Base-by-base conservation (phyloP, 2,888 invertebrate genomes). In the Tridacna gigas region DNA sequence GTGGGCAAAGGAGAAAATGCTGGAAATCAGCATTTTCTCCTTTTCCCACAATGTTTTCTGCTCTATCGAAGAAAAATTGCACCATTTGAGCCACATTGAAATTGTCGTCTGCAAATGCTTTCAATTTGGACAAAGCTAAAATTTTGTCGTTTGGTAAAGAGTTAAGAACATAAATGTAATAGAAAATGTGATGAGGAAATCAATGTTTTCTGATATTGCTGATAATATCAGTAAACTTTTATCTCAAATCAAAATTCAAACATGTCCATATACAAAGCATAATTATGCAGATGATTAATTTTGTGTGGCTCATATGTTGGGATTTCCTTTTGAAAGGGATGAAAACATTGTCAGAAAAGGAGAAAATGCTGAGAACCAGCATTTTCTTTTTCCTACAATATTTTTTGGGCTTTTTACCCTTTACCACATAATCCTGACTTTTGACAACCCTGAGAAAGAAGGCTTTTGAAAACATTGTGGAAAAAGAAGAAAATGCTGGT, bases 31-130 rank as follows among this genome's bases (percentile, higher is more conserved):
- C 61, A 66, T 26, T 66, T 66, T 66, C 66, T 66, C 26, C 26
- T 26, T 66, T 66, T 66, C 25, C 18, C 65, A 66, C 65, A 66
- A 66, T 66, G 9, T 66, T 22, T 11, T 66, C 65, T 26, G 5
- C 51, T 51, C 51, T 51, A 15, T 51, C 51, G 11, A 11, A 51
- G 12, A 51, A 51, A n/a, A n/a, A n/a, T n/a, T n/a, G n/a, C n/a
- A n/a, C n/a, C n/a, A n/a, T n/a, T n/a, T n/a, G n/a, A n/a, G n/a
- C n/a, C n/a, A n/a, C n/a, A n/a, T n/a, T n/a, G n/a, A n/a, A n/a
- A n/a, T n/a, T n/a, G n/a, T n/a, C n/a, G n/a, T n/a, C n/a, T n/a
- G n/a, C n/a, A n/a, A n/a, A n/a, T n/a, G n/a, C n/a, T n/a, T n/a
- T n/a, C n/a, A n/a, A n/a, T n/a, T n/a, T n/a, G n/a, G n/a, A n/a